A percentile compares a stretch with the other conserved stretches of the same genome.
These are phyloP conservation scores for Vidua chalybeata DNA, from an alignment of 2,113 vertebrate species.

Conservation along the genomic window DNA sequence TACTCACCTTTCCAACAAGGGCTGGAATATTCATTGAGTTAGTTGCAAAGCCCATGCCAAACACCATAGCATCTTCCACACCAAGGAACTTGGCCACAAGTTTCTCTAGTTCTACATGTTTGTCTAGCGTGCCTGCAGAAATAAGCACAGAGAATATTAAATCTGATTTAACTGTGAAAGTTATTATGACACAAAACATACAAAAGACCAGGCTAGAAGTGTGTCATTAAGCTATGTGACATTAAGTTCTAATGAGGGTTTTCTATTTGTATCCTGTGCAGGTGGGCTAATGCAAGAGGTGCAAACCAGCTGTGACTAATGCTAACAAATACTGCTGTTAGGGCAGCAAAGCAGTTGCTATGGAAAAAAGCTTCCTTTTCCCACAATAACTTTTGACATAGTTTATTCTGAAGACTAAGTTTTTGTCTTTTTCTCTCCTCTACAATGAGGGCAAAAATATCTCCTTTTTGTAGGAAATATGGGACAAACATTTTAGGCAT, in stretches of 20 bases:
- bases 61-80: conserved; percentile 86
- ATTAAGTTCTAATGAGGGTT: background rate
- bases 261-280: background rate
- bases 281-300: background rate
- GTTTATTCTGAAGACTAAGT: background rate
- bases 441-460: background rate
- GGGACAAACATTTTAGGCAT: background rate
- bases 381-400: background rate
- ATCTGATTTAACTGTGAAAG: background rate
- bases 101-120: conserved; percentile 86
- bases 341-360: background rate
- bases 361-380: background rate
- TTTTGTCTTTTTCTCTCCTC: background rate
- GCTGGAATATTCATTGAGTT: conserved; percentile 95
- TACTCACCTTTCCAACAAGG: conserved; percentile 89
- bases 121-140: conserved; percentile 83
- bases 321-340: background rate
- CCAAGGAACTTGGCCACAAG: conserved; percentile 86
- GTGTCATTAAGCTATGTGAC: background rate
- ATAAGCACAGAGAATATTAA: conserved; percentile 7
- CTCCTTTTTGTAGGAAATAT: background rate
- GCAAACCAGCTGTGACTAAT: background rate
- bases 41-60: conserved; percentile 94
- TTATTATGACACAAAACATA: background rate
- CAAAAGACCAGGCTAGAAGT: background rate